Evolutionary conservation across 2,113 vertebrate genomes (phyloP), one percentile per base, ranked within the genome.

Genomic region (Chascanopsetta lugubris): DNA sequence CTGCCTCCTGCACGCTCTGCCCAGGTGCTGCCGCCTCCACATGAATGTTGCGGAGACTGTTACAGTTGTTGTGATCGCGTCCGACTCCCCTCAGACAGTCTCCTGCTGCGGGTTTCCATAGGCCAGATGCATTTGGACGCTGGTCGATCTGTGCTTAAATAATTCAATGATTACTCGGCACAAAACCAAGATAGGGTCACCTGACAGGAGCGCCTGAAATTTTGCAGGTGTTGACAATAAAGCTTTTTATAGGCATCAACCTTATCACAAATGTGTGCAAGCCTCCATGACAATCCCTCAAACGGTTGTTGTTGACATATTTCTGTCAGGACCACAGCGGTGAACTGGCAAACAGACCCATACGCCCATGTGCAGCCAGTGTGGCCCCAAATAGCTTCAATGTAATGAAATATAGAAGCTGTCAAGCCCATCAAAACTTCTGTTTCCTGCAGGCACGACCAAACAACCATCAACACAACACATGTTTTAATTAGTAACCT

Each of bases 251-350:
- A 0, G 34, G 12, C 15, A 13, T 32, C 15, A 5, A 38, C 34
- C 13, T 17, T 15, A 17, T 15, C 34, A 38, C 34, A 15, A 38
- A 38, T 38, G 34, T 38, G 34, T 42, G 6, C 17, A 18, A 42
- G n/a, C 17, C 8, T 42, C 12, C 38, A 42, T 42, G 38, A 4
- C 38, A 42, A 8, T 18, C 38, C 38, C 17, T 42, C 38, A 42
- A 42, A n/a, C n/a, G n/a, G 38, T 40, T n/a, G 38, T 42, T n/a
- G 38, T 42, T 42, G 38, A 11, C 38, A 42, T n/a, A 42, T 42
- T 42, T 42, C 38, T 8, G 38, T 42, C 38, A n/a, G 38, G 17
- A 42, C 17, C 38, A 42, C 38, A 42, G 38, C 8, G 38, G 17
- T 42, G 38, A 42, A 17, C 17, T 42, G 38, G 6, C 38, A 17